Evolutionary conservation across 2,797 vertebrate species (phyloP), one percentile per base, ranked within the genome.

Genomic region (Danio tinwini): DNA sequence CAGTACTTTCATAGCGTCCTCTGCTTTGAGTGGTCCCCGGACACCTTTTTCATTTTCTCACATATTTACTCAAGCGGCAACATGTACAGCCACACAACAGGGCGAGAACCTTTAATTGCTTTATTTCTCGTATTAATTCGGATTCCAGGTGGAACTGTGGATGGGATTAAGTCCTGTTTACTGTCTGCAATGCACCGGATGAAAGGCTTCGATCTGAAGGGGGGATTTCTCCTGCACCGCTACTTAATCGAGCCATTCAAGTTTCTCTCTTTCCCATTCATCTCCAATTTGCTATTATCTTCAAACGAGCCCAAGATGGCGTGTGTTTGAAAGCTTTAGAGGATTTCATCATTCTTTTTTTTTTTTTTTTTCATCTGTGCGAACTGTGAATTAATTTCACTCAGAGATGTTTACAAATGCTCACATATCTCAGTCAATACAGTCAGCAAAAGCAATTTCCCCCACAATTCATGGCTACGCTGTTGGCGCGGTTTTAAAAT

Each of bases 261-360:
- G 80, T 85, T 84, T 78, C 59, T 79, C 77, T 85, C 65, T 69
- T 82, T 71, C 74, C 55, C n/a, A 70, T 78, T 81, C 78, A 65
- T 86, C 76, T 83, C 74, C 65, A 80, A 80, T 88, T 89, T 72
- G 44, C 80, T 65, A 83, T 88, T 89, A 91, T 91, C 91, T 90
- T 90, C 90, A 92, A 89, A 91, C 52, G 65, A 87, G 81, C 86
- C 87, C 75, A 67, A 87, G 88, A 90, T 88, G 84, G 61, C 53
- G 72, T 78, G 77, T 82, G 52, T 89, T 83, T 86, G 72, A 89
- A 88, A 89, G 81, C 89, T 86, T 85, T 73, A 90, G 91, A 73
- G 74, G 58, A 84, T 86, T 86, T 85, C 80, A 78, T 86, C 79
- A 70, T 86, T 85, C 74, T 80, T 79, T 69, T 77, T 65, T 72